Percentiles rank a stretch among this genome's conserved stretches.
phyloP scores from a whole-genome alignment of 2,797 vertebrate genomes.

The Kryptolebias ocellatus region DNA sequence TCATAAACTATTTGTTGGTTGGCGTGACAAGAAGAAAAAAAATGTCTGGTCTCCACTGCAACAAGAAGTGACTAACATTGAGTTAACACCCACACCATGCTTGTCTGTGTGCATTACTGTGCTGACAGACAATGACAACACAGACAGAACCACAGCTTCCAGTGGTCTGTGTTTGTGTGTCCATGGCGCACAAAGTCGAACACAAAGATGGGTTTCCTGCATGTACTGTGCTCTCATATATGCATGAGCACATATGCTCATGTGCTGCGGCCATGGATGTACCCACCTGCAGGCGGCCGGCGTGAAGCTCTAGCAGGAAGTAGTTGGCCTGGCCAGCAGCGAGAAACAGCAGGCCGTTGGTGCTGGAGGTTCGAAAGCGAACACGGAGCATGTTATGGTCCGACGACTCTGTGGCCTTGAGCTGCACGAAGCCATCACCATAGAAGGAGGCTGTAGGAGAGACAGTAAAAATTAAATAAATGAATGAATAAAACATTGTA shows the following conservation, averaged over 20 bases:
- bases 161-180: constrained; percentile 23
- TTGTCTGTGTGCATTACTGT: constrained; percentile 49
- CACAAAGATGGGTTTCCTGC: constrained; percentile 16
- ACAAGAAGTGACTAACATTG: constrained; percentile 32
- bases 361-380: constrained; percentile 88
- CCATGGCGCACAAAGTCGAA: constrained; percentile 7
- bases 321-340: constrained; percentile 85
- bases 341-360: constrained; percentile 89
- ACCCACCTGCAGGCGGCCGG: constrained; percentile 86
- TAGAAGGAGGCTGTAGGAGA: constrained; percentile 88
- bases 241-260: constrained; percentile 55
- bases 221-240: constrained; percentile 27
- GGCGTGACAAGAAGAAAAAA: too few species aligned
- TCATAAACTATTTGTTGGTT: too few species aligned
- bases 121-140: constrained; percentile 54
- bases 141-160: constrained; percentile 49
- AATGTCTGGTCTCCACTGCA: too few species aligned
- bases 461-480: constrained; percentile 1
- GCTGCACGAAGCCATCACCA: constrained; percentile 89
- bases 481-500: neutral
- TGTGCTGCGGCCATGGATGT: constrained; percentile 57
- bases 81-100: constrained; percentile 35
- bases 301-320: constrained; percentile 85
- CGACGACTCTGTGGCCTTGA: constrained; percentile 82
- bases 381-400: constrained; percentile 82